These are phyloP conservation scores for Beroe forskalii DNA, from an alignment of 37 sponge, comb jelly and placozoan species.

Conservation along the genomic window DNA sequence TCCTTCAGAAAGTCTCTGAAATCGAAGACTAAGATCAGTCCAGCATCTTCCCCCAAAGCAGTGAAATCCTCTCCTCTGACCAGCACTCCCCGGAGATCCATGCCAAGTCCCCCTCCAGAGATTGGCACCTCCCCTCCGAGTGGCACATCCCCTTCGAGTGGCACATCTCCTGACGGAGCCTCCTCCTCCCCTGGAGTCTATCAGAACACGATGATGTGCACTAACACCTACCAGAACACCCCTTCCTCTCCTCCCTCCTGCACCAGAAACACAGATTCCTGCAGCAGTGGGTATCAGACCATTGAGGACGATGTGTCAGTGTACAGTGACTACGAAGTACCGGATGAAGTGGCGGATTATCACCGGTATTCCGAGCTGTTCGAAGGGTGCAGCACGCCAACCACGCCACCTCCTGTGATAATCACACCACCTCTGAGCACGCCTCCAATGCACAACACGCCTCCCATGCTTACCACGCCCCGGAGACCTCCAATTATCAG, in stretches of 20 bases:
- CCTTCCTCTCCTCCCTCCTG: neutral
- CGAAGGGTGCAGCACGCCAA: neutral
- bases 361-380: neutral
- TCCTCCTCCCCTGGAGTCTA: neutral
- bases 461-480: neutral
- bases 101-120: too few species aligned
- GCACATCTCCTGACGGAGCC: neutral
- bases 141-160: neutral
- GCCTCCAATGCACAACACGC: neutral
- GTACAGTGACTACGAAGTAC: constrained; percentile 63
- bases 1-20: neutral
- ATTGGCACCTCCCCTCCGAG: neutral
- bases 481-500: neutral
- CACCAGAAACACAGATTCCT: neutral
- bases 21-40: neutral
- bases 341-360: constrained; percentile 4
- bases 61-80: neutral
- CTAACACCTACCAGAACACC: neutral
- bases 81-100: neutral
- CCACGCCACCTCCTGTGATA: neutral
- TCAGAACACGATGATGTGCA: neutral
- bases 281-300: neutral
- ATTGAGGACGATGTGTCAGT: neutral
- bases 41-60: neutral
- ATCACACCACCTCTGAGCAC: neutral